These are phyloP conservation scores for Cepaea nemoralis DNA, from an alignment of 1,140 invertebrate species.

Conservation along the genomic window DNA sequence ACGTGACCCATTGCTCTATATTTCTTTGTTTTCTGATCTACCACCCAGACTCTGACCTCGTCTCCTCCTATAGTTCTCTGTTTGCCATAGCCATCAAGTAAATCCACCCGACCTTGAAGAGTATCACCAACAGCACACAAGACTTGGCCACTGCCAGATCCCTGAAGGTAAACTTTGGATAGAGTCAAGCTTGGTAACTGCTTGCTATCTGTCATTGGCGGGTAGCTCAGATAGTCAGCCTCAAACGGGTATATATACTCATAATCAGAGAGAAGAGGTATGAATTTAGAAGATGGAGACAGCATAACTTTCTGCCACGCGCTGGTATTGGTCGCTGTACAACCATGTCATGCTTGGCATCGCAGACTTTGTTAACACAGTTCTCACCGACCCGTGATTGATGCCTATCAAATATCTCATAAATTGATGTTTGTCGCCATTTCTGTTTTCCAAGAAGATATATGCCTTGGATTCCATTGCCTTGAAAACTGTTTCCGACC, in stretches of 20 bases:
- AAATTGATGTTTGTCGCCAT: too few relatives aligned
- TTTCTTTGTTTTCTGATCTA: neutral
- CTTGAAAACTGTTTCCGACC: too few relatives aligned
- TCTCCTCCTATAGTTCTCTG: conserved; percentile 6
- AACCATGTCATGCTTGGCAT: neutral
- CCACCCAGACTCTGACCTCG: conserved; percentile 22
- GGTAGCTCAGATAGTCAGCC: neutral
- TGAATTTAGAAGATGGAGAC: neutral
- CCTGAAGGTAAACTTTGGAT: neutral
- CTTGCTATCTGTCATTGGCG: conserved; percentile 4
- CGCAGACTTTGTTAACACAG: too few relatives aligned
- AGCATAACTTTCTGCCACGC: neutral
- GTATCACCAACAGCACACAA: neutral
- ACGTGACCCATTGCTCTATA: conserved; percentile 6
- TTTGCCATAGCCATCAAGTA: conserved; percentile 12
- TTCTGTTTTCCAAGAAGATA: too few relatives aligned
- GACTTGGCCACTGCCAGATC: neutral
- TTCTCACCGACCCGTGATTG: too few relatives aligned
- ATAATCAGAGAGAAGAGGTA: neutral
- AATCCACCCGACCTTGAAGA: neutral
- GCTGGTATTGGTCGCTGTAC: neutral
- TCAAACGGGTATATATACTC: conserved; percentile 19
- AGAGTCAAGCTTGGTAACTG: neutral
- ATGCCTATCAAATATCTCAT: too few relatives aligned
- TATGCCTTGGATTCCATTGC: too few relatives aligned